These are phyloP conservation scores for Dasyornis broadbenti DNA, from an alignment of 2,113 vertebrate genomes.

Conservation along the genomic window DNA sequence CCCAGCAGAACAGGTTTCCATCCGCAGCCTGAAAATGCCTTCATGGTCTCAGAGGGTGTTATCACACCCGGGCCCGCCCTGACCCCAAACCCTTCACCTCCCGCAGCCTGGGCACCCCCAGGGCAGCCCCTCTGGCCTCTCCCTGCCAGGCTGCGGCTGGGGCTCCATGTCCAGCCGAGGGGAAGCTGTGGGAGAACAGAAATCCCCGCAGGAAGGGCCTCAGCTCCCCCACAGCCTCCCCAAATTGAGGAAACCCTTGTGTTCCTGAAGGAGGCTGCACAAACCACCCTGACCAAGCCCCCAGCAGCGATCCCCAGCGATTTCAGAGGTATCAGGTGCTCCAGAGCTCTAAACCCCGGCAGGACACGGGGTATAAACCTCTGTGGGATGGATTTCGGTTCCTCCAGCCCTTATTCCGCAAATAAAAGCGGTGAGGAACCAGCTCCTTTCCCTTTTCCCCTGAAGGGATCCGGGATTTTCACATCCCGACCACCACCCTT, in stretches of 20 bases:
- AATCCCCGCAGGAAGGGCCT: background rate
- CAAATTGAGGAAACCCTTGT: background rate
- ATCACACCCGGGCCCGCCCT: background rate
- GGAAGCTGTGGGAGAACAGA: background rate
- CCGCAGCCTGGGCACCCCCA: background rate
- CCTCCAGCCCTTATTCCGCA: background rate
- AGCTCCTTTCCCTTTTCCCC: background rate
- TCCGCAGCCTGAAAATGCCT: accelerated
- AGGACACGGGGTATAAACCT: background rate
- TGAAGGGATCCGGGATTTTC: background rate
- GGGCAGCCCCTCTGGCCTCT: too few species aligned
- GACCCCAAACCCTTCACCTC: background rate
- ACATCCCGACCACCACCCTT: background rate
- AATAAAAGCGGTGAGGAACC: background rate
- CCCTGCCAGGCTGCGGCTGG: background rate
- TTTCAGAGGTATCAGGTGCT: background rate
- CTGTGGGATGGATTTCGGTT: background rate
- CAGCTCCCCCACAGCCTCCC: background rate
- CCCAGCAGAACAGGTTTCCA: background rate
- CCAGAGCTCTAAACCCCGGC: background rate
- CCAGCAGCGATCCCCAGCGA: background rate
- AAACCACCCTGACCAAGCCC: accelerated
- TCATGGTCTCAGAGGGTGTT: background rate
- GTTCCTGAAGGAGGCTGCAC: background rate
- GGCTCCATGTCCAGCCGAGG: accelerated